Evolutionary conservation across 2,888 invertebrate species (phyloP), one percentile per base, ranked within the genome.

Genomic region (Pterostichus niger): DNA sequence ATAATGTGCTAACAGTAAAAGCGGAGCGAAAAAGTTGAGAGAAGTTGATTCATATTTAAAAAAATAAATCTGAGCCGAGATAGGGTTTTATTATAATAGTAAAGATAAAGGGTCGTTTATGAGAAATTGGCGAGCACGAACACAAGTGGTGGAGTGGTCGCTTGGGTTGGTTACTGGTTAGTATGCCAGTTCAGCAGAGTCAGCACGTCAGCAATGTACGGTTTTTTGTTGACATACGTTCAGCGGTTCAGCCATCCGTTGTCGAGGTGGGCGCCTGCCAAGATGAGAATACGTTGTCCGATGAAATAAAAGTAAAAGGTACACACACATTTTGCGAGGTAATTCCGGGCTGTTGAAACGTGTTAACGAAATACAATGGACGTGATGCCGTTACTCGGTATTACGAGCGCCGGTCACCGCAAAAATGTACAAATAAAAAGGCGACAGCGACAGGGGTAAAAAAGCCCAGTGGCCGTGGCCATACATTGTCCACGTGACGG

Each of bases 391-490:
- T 77, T 77, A 77, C 49, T 76, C 35, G 76, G 54, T 52, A 44
- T 44, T 71, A 64, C 31, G 64, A 64, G 40, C 64, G 64, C 35
- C 35, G 11, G 52, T 13, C 33, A 33, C 77, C 56, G 13, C 77
- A 77, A 56, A 77, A 77, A 59, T 77, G 77, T 77, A 77, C 56
- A 77, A 77, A 77, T 77, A 77, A 77, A 77, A 77, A 56, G 77
- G 56, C 35, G 56, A 35, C 56, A 49, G 52, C 44, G 73, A 59
- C 24, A 40, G 76, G 9, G 33, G 35, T 77, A 56, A 77, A 77
- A 71, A 77, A 77, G 54, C 15, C 56, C 76, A 77, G 40, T 40
- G 77, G 77, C 40, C 59, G 40, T 40, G 77, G 77, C 40, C 59
- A 77, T 77, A 77, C 77, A 77, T 77, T 77, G 77, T 77, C 40